Percentiles rank a stretch among this genome's conserved stretches.
phyloP scores from a whole-genome alignment of 2,797 vertebrate genomes.

The Aselliscus stoliczkanus region DNA sequence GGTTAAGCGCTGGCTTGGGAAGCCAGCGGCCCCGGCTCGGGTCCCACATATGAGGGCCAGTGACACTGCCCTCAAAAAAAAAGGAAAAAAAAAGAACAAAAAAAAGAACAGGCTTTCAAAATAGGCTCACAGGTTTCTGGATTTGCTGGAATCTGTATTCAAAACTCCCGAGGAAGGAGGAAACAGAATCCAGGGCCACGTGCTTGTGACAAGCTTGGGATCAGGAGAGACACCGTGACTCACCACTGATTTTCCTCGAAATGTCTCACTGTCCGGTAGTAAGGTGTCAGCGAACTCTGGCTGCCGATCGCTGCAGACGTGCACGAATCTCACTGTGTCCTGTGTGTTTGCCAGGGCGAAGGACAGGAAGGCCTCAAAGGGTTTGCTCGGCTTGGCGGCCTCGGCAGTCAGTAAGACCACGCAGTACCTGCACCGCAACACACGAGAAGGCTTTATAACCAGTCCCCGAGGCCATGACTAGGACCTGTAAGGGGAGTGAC shows the following conservation, averaged over 20 bases:
- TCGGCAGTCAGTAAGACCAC: conserved; percentile 90
- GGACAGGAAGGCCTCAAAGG: conserved; percentile 90
- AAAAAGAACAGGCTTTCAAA: neutral
- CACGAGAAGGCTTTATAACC: fast-evolving
- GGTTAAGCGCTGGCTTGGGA: no score
- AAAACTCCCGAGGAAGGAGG: neutral
- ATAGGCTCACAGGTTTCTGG: neutral
- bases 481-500: fast-evolving
- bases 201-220: neutral
- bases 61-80: no score
- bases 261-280: conserved; percentile 82
- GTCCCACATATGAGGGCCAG: no score
- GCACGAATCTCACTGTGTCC: conserved; percentile 91
- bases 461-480: fast-evolving
- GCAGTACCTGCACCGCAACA: conserved; percentile 86
- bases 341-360: conserved; percentile 91
- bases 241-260: conserved; percentile 78
- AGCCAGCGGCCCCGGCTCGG: no score
- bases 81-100: no score
- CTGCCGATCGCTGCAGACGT: conserved; percentile 90
- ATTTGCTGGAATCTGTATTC: neutral
- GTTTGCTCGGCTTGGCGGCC: conserved; percentile 81
- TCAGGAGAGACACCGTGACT: conserved; percentile 34
- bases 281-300: conserved; percentile 87
- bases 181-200: fast-evolving